Evolutionary conservation across 2,113 vertebrate species (phyloP).

Genomic region (Procapra przewalskii): DNA sequence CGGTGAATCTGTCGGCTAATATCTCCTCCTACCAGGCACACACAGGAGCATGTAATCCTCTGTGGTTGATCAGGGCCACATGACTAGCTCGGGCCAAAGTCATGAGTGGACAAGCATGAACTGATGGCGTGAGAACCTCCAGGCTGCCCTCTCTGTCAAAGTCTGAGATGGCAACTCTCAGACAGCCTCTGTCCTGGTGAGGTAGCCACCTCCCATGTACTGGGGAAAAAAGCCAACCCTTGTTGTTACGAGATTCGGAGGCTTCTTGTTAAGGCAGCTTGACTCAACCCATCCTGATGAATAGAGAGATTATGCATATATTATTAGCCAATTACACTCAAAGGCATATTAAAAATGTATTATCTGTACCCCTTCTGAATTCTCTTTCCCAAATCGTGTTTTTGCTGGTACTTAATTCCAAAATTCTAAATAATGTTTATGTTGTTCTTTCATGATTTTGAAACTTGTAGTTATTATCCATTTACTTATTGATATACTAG

Average conservation of each 20-base stretch:
- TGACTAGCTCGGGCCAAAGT: not conserved
- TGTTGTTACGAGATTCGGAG: not conserved
- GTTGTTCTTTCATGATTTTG: not conserved
- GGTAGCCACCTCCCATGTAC: not conserved
- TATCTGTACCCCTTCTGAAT: not conserved
- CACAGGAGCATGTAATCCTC: not conserved
- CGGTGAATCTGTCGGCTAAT: not conserved
- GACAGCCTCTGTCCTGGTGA: not conserved
- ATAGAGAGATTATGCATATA: not conserved
- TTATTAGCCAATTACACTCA: not conserved
- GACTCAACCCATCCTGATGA: not conserved
- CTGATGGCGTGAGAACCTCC: not conserved
- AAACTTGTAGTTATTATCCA: not conserved
- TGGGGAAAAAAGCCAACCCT: not conserved
- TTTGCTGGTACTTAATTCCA: not conserved
- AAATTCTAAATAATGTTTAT: not conserved
- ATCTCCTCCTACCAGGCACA: not conserved
- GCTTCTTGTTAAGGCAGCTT: not conserved
- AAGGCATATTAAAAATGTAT: not conserved
- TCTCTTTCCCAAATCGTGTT: not conserved
- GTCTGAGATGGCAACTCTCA: not conserved
- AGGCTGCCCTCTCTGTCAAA: not conserved
- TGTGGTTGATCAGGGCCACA: not conserved
- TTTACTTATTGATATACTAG: not conserved
- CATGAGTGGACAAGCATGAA: not conserved